Percentiles rank a stretch among this genome's conserved stretches.
phyloP scores from a whole-genome alignment of 2,888 invertebrate species.

The Sabellastarte sp. region DNA sequence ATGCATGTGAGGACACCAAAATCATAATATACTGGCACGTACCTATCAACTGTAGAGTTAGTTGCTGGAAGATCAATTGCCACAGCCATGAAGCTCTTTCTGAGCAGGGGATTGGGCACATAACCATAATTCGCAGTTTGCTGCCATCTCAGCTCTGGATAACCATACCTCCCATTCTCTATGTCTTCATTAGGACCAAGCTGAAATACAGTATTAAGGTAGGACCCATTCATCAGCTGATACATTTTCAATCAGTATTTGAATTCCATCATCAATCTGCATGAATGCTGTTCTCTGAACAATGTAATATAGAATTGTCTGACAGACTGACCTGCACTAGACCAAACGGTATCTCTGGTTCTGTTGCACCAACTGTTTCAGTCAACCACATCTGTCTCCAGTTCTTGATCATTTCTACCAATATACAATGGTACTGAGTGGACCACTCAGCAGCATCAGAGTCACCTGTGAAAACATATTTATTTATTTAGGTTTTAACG shows the following conservation, averaged over 20 bases:
- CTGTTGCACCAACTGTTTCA: conserved; percentile 26
- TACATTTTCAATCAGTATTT: too few species aligned
- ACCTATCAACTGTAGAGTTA: too few species aligned
- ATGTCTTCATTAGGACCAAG: conserved; percentile 17
- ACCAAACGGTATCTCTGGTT: conserved; percentile 32
- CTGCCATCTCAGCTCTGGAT: conserved; percentile 31
- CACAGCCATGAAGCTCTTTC: conserved; percentile 30
- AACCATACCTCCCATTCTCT: conserved; percentile 15
- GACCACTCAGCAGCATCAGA: conserved; percentile 9
- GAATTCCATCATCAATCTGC: too few species aligned
- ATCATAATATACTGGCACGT: too few species aligned
- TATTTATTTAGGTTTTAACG: too few species aligned
- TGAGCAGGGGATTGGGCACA: conserved; percentile 26
- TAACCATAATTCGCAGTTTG: conserved; percentile 33
- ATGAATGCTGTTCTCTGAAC: too few species aligned
- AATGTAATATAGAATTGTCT: too few species aligned
- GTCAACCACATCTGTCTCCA: conserved; percentile 30
- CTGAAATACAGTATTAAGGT: too few species aligned
- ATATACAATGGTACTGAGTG: conserved; percentile 35
- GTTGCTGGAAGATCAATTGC: conserved; percentile 34
- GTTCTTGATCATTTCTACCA: conserved; percentile 29
- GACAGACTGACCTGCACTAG: conserved; percentile 36
- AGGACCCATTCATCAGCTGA: too few species aligned
- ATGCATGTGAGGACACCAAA: too few species aligned
- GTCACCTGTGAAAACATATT: conserved; percentile 12